Conservation (phyloP, 2,888 invertebrate species). For the Polydesmus complanatus region DNA sequence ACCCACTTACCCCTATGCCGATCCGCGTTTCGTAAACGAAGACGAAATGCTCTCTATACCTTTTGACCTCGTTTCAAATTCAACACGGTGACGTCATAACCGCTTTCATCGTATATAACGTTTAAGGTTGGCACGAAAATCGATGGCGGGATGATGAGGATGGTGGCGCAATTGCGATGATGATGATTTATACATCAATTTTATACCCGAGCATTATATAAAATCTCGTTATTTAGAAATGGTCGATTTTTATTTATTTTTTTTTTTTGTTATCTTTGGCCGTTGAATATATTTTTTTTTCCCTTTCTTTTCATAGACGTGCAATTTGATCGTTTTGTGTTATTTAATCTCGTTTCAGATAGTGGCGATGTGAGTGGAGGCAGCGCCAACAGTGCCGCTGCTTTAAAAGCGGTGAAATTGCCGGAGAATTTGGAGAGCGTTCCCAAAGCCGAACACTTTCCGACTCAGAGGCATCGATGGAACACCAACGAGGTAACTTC, state of each 20-base stretch:
- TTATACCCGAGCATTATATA: not conserved
- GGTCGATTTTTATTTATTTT: not conserved
- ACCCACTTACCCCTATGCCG: no score
- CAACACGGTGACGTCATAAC: no score
- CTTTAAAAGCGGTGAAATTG: constrained; percentile 50
- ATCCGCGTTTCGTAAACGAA: no score
- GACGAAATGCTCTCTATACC: not conserved
- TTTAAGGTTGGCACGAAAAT: no score
- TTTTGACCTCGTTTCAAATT: not conserved
- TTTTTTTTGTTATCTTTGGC: not conserved
- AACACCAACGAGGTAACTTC: constrained; percentile 90
- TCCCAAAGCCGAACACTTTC: constrained; percentile 85
- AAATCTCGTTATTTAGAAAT: not conserved
- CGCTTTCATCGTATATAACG: no score
- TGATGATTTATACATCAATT: not conserved
- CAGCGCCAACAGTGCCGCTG: not conserved
- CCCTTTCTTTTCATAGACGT: not conserved
- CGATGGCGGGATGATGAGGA: no score
- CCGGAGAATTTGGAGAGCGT: constrained; percentile 91
- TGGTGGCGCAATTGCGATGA: not conserved
- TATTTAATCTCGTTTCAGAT: constrained; percentile 2
- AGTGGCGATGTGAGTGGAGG: constrained; percentile 9
- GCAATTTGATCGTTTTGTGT: not conserved
- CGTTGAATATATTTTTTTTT: not conserved
- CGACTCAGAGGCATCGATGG: constrained; percentile 90